Evolutionary conservation across 2,888 invertebrate genomes (phyloP), one percentile per base, ranked within the genome.

Genomic region (Aplocera efformata): DNA sequence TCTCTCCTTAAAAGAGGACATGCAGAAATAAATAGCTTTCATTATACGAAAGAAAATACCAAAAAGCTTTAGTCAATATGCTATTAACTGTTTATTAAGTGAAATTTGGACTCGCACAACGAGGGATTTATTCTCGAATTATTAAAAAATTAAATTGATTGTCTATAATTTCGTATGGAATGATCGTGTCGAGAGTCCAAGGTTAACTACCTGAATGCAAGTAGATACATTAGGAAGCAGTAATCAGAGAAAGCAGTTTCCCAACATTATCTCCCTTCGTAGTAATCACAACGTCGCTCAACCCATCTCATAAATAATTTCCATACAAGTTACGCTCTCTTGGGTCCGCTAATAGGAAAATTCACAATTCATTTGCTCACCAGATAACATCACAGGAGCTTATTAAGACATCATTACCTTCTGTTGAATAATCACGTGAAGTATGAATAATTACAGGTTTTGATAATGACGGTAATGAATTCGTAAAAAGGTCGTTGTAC

Each of bases 331-430:
- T 50, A 76, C 77, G 78, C 72, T 79, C 73, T 74, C 74, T 53
- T 67, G 69, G 53, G 56, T 63, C 59, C 65, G 59, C 57, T 78
- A 70, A 78, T 76, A 67, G 62, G 61, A 66, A 74, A 70, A 73
- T 68, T 74, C 67, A 68, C 69, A 75, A 75, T 72, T 75, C 70
- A 78, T 79, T 79, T 73, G 66, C 60, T 64, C 58, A 48, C 48
- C 42, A 63, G 70, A 73, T 76, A 72, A 59, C 61, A 67, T 67
- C 68, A 53, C 56, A 57, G 61, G 60, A 53, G 52, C 48, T 75
- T 72, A 78, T 79, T 80, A 71, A 60, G 59, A 64, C 56, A 60
- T 70, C 70, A 71, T 72, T 62, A 70, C 66, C 62, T 54, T 44
- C 52, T 62, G 59, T 72, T 73, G 67, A 72, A 67, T 70, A 67